Base-by-base conservation (phyloP, 2,888 invertebrate species). In the Dolomedes plantarius region DNA sequence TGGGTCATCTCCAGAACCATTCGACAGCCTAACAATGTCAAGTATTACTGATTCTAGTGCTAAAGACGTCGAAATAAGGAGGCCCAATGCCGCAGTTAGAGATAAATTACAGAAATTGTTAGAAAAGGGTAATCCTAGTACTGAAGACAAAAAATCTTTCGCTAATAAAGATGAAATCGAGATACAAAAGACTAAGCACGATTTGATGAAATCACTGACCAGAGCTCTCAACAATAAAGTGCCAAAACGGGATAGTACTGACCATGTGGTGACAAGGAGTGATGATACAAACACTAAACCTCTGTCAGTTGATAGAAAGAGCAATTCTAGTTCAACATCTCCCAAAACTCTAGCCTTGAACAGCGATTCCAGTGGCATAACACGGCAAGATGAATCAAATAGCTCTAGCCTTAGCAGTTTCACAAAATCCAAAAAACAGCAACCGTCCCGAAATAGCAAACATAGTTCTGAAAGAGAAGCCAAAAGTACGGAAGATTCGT, bases 21-120 rank as follows among this genome's bases (percentile, higher is more conserved):
- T 50, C 46, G 86, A 86, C 62, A 86, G 86, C n/a, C 67, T 86
- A 7, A 80, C 86, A 29, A 83, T 83, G 83, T 77, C 83, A 56
- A 77, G 77, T 46, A n/a, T 23, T 13, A 62, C 36, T 16, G 82
- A 76, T 6, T 41, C 69, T 13, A 64, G 79, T 36, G 62, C 29
- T 56, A 46, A 46, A 62, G 62, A 36, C 16, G 46, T 41, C 1
- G 82, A 78, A 28, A 27, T 29, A 2, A 79, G 74, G 23, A 39
- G 46, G 36, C 82, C 82, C 1, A 81, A 67, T 27, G 74, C 65
- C 1, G 41, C 31, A 0, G 67, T 80, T 0, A 75, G 76, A n/a
- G 86, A 86, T 16, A 86, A 75, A 29, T 9, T 86, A 39, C 79
- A 86, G 67, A 79, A 31, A 29, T 65, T 86, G 29, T 23, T 86